Evolutionary conservation across 2,888 invertebrate genomes (phyloP).

Genomic region (Rhabditophanes sp.): DNA sequence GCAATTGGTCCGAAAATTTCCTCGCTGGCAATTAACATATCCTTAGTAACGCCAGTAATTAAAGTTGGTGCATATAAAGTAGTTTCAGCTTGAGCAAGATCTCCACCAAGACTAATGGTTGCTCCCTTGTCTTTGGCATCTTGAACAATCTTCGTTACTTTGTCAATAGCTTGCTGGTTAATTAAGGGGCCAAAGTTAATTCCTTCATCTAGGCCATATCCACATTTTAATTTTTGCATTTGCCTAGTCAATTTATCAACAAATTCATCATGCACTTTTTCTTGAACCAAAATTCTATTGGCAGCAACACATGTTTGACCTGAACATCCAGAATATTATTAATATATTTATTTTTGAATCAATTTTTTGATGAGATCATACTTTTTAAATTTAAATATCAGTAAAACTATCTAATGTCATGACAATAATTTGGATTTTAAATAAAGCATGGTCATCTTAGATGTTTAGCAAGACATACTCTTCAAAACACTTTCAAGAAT

Average conservation of each 20-base stretch:
- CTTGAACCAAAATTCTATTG: slow-evolving; percentile 70
- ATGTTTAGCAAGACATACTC: too few relatives aligned
- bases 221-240: slow-evolving; percentile 60
- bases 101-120: slow-evolving; percentile 31
- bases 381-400: too few relatives aligned
- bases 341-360: too few relatives aligned
- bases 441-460: too few relatives aligned
- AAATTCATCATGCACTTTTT: slow-evolving; percentile 61
- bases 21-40: slow-evolving; percentile 67
- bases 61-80: slow-evolving; percentile 73
- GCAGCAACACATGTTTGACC: slow-evolving; percentile 87
- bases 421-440: too few relatives aligned
- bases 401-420: too few relatives aligned
- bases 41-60: slow-evolving; percentile 59
- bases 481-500: too few relatives aligned
- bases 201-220: slow-evolving; percentile 59
- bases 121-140: slow-evolving; percentile 77
- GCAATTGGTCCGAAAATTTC: slow-evolving; percentile 94
- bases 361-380: too few relatives aligned
- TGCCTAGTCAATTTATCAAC: slow-evolving; percentile 55
- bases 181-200: slow-evolving; percentile 78
- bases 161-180: slow-evolving; percentile 65
- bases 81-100: slow-evolving; percentile 11
- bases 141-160: slow-evolving; percentile 57
- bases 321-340: too few relatives aligned